phyloP scores from a whole-genome alignment of 2,888 invertebrate species.

The Pammene fasciana region DNA sequence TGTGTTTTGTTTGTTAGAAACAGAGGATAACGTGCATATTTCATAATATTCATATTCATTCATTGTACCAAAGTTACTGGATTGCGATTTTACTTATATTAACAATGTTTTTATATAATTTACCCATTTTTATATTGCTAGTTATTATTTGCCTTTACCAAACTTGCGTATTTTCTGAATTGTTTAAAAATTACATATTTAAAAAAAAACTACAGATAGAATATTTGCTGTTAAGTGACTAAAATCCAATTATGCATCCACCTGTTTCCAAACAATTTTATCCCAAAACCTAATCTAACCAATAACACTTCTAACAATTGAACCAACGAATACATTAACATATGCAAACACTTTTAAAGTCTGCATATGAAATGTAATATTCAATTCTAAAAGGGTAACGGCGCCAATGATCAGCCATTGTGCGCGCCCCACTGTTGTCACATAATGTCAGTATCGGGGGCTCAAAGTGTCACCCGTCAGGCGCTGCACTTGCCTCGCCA shows the following conservation, averaged over 20 bases:
- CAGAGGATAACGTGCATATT: too few species aligned
- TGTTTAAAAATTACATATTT: too few species aligned
- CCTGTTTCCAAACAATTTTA: not conserved
- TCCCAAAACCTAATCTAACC: constrained; percentile 7
- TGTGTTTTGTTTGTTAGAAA: too few species aligned
- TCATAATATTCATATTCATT: too few species aligned
- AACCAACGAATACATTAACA: constrained; percentile 16
- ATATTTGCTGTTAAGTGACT: too few species aligned
- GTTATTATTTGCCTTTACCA: too few species aligned
- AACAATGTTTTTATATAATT: too few species aligned
- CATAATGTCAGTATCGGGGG: constrained; percentile 81
- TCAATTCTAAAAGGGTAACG: constrained; percentile 56
- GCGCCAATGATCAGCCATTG: constrained; percentile 74
- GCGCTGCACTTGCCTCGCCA: constrained; percentile 78
- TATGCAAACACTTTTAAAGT: constrained; percentile 25
- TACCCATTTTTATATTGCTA: too few species aligned
- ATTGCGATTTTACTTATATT: too few species aligned
- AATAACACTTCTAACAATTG: constrained; percentile 10
- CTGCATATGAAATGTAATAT: constrained; percentile 44
- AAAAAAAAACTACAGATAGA: too few species aligned
- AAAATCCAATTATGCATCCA: not conserved
- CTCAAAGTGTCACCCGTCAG: constrained; percentile 75
- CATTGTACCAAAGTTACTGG: too few species aligned
- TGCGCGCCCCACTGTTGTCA: constrained; percentile 75
- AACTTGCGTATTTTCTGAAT: too few species aligned